Conservation (phyloP, 2,113 vertebrate genomes). For the Calyptommatus sinebrachiatus region DNA sequence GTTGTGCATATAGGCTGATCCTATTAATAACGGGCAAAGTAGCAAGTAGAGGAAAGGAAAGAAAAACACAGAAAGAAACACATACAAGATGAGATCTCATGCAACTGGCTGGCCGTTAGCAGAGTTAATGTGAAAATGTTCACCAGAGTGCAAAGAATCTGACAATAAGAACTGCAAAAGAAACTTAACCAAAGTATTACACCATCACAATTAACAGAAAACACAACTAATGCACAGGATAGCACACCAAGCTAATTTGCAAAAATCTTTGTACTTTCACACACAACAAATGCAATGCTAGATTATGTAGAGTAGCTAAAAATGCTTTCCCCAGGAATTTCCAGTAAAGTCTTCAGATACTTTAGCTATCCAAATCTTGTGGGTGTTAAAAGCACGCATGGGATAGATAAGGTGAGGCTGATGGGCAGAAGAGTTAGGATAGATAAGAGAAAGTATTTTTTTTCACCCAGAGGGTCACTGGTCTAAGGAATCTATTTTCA, state of each 20-base stretch:
- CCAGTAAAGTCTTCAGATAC: not conserved
- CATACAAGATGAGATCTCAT: slow-evolving; percentile 79
- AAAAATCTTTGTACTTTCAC: slow-evolving; percentile 71
- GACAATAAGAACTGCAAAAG: slow-evolving; percentile 63
- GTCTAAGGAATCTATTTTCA: no score
- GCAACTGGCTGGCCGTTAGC: slow-evolving; percentile 76
- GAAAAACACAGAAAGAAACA: slow-evolving; percentile 78
- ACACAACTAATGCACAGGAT: slow-evolving; percentile 61
- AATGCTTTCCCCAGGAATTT: not conserved
- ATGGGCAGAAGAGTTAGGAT: no score
- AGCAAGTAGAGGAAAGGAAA: slow-evolving; percentile 78
- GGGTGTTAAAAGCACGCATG: no score
- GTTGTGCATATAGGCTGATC: slow-evolving; percentile 88
- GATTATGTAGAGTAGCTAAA: not conserved
- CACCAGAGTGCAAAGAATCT: slow-evolving; percentile 71
- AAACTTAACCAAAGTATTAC: slow-evolving; percentile 64
- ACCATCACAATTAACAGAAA: slow-evolving; percentile 60
- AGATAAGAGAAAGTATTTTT: no score
- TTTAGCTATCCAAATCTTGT: not conserved
- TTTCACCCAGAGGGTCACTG: no score
- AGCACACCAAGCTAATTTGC: slow-evolving; percentile 69
- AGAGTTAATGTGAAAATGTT: slow-evolving; percentile 73
- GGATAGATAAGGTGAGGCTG: no score
- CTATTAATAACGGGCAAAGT: slow-evolving; percentile 85
- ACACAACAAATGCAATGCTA: slow-evolving; percentile 48